These are phyloP conservation scores for Tinea pellionella DNA, from an alignment of 2,888 invertebrate genomes.

Conservation along the genomic window DNA sequence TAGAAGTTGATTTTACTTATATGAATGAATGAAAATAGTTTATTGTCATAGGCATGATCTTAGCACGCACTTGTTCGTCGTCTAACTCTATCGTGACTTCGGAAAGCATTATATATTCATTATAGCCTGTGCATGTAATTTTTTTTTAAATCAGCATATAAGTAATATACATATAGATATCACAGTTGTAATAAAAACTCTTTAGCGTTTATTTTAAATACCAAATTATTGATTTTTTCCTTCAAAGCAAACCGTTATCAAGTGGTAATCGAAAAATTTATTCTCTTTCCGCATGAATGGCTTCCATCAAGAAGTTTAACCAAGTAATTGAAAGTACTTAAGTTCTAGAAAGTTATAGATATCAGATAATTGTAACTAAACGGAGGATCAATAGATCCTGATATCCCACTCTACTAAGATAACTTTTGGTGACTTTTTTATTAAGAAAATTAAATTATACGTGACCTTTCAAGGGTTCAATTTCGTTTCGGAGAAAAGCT, in stretches of 20 bases:
- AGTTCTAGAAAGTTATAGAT: slow-evolving; percentile 3
- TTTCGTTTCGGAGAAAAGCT: not conserved
- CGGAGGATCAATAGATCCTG: not conserved
- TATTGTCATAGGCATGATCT: too few species aligned
- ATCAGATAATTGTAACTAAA: not conserved
- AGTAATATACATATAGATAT: too few species aligned
- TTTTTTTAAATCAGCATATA: too few species aligned
- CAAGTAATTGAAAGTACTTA: not conserved
- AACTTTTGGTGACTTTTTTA: not conserved
- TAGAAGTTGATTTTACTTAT: too few species aligned
- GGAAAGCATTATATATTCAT: too few species aligned
- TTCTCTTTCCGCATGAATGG: not conserved
- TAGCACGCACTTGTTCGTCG: too few species aligned
- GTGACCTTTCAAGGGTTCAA: not conserved
- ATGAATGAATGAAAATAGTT: too few species aligned
- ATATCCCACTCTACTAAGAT: not conserved
- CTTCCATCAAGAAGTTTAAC: not conserved
- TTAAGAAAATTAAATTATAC: not conserved
- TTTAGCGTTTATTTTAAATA: not conserved
- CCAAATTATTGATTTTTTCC: not conserved
- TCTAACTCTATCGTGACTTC: too few species aligned
- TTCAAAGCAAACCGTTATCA: not conserved
- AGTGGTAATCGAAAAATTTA: not conserved
- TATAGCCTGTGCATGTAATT: too few species aligned
- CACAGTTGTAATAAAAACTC: too few species aligned